These are phyloP conservation scores for Desmodus rotundus DNA, from an alignment of 2,113 vertebrate genomes.

Conservation along the genomic window DNA sequence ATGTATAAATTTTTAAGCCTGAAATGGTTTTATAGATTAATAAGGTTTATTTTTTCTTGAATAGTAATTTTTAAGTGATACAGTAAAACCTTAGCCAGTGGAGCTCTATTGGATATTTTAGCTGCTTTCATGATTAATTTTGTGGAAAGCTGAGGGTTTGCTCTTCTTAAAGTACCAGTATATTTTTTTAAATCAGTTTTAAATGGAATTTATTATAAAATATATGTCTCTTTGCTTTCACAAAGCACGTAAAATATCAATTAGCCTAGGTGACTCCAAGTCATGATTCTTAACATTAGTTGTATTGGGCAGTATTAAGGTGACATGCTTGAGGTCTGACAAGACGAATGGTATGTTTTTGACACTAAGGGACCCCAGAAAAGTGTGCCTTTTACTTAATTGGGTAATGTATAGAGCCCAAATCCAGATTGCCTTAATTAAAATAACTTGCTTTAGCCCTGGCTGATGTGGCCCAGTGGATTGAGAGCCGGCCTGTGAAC, in stretches of 20 bases:
- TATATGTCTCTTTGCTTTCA: not conserved
- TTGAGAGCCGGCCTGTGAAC: no score
- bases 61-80: not conserved
- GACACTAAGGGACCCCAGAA: not conserved
- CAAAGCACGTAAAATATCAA: not conserved
- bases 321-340: not conserved
- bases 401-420: not conserved
- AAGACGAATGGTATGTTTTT: not conserved
- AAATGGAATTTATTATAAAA: not conserved
- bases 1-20: not conserved
- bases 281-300: not conserved
- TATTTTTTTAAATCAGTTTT: not conserved
- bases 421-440: not conserved
- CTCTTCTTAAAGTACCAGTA: not conserved
- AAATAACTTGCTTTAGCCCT: not conserved
- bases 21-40: not conserved
- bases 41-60: not conserved
- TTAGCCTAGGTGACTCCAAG: not conserved
- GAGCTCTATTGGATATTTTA: not conserved
- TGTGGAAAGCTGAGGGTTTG: not conserved
- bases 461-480: no score
- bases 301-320: not conserved
- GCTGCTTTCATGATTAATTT: slow-evolving; percentile 11
- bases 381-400: not conserved
- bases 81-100: not conserved